phyloP scores from a whole-genome alignment of 2,797 vertebrate species.

The Sebastes jordani region DNA sequence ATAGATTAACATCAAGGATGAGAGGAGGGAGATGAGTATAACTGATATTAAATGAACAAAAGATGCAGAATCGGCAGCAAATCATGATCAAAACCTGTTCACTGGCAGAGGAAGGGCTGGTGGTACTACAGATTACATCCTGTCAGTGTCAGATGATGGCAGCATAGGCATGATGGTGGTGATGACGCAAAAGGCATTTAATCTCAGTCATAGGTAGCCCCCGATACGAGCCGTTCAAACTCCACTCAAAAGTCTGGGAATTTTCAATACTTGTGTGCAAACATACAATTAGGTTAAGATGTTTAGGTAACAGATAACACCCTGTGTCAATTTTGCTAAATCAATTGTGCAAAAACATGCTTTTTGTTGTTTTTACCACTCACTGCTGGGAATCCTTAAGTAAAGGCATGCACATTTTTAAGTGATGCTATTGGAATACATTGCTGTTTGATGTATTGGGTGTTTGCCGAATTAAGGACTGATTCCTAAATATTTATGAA shows the following conservation, averaged over 20 bases:
- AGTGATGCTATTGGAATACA: neutral
- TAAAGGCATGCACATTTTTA: neutral
- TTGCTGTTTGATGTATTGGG: neutral
- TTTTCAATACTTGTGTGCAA: neutral
- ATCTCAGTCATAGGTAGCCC: conserved; percentile 37
- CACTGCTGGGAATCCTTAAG: neutral
- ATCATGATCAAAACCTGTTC: too few relatives aligned
- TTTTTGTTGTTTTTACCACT: neutral
- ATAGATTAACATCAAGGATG: neutral
- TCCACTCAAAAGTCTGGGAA: conserved; percentile 21
- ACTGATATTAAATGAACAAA: neutral
- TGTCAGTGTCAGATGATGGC: neutral
- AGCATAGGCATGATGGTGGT: neutral
- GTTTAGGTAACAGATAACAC: neutral
- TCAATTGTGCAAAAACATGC: too few relatives aligned
- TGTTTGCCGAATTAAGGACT: neutral
- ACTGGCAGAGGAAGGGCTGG: neutral
- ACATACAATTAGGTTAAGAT: neutral
- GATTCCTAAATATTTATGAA: neutral
- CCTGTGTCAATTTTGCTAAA: neutral
- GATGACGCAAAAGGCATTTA: conserved; percentile 42
- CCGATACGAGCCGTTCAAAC: conserved; percentile 25
- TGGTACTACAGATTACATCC: conserved; percentile 9
- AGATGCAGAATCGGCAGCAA: neutral
- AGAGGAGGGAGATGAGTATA: neutral